Conservation (phyloP, 37 sponge, comb jelly and placozoan species). For the Corticium candelabrum region DNA sequence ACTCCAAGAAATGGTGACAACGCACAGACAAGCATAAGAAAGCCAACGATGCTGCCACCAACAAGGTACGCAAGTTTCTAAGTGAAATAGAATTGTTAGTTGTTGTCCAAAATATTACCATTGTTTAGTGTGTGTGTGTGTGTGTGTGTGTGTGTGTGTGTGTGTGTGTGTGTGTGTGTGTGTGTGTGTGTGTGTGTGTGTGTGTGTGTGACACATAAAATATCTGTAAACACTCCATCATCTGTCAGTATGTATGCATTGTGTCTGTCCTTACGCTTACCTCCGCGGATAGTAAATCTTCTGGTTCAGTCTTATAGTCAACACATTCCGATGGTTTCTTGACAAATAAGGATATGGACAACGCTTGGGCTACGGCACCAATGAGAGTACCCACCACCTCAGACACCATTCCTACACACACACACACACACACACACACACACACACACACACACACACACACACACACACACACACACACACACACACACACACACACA, state of each 20-base stretch:
- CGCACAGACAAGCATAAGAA: conserved; percentile 27
- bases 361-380: conserved; percentile 37
- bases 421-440: too few relatives aligned
- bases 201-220: too few relatives aligned
- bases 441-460: conserved; percentile 38
- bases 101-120: not conserved
- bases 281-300: too few relatives aligned
- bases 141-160: too few relatives aligned
- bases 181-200: too few relatives aligned
- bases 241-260: too few relatives aligned
- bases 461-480: not conserved
- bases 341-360: conserved; percentile 20
- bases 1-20: conserved; percentile 40
- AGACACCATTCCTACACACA: conserved; percentile 42
- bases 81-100: not conserved
- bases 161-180: too few relatives aligned
- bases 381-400: conserved; percentile 59
- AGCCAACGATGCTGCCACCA: conserved; percentile 32
- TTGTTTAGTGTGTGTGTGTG: not conserved
- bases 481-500: conserved; percentile 9
- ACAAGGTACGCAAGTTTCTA: conserved; percentile 35
- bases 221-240: too few relatives aligned
- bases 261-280: too few relatives aligned
- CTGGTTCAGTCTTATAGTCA: too few relatives aligned
- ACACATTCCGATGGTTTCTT: not conserved